Evolutionary conservation across 2,797 vertebrate genomes (phyloP), one percentile per base, ranked within the genome.

Genomic region (Tympanoctomys barrerae): DNA sequence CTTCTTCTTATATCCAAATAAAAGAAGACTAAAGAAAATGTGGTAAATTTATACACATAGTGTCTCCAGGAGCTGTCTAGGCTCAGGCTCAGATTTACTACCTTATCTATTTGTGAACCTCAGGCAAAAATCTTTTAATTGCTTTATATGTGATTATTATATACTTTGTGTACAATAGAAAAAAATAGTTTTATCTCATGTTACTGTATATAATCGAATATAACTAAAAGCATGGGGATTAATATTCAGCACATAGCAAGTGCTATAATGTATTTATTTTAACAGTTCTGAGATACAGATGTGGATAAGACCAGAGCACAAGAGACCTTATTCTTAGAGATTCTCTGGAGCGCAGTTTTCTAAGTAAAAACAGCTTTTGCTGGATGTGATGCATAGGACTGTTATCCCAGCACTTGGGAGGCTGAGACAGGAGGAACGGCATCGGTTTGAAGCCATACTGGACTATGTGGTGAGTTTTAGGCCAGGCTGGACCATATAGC

Each of bases 291-390:
- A 68, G 73, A 79, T 71, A 73, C 13, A 57, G 73, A 78, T 77
- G 33, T 24, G 86, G n/a, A 70, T 78, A 80, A 84, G 18, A 54
- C 12, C 2, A 66, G 46, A 57, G 12, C 18, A 64, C 19, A 75
- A 70, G 90, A 75, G 16, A 68, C 4, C 9, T 66, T 89, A 46
- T 66, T 92, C 19, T 86, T 52, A 73, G 42, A 10, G 22, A 19
- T 83, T 92, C n/a, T 91, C 59, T 93, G 92, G 71, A 90, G 54
- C 24, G 57, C 36, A 66, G 12, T 87, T 97, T 87, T 81, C n/a
- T 73, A 68, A 73, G 78, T 78, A 36, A 39, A 79, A 80, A 49
- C 22, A 75, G 73, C 73, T 75, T 75, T 26, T 7, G 1, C 21
- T 28, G 73, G 42, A 13, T 14, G 11, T 75, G 71, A 10, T 46